Percentiles rank a stretch among this genome's conserved stretches.
These are phyloP conservation scores for Okapia johnstoni DNA, from an alignment of 2,113 vertebrate genomes.

Conservation along the genomic window DNA sequence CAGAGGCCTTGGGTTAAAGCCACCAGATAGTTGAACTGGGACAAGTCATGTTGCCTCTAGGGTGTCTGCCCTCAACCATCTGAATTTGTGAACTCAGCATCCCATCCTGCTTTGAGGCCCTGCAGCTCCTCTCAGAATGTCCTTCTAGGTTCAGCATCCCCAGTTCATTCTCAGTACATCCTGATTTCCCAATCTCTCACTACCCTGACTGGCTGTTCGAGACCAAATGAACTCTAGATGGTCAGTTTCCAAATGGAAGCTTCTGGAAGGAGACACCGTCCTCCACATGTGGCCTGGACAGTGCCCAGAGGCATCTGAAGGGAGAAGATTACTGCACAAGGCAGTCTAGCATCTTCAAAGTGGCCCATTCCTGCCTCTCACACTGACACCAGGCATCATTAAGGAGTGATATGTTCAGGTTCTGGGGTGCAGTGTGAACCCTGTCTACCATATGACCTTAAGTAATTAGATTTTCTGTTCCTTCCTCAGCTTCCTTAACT, in stretches of 20 bases:
- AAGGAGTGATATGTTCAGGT: accelerated
- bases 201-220: not conserved
- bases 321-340: not conserved
- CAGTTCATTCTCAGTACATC: not conserved
- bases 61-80: not conserved
- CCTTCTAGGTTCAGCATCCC: not conserved
- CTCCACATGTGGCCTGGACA: not conserved
- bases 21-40: not conserved
- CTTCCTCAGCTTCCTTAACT: not conserved
- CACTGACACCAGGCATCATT: accelerated
- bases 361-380: not conserved
- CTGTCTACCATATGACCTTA: not conserved
- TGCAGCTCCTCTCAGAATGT: not conserved
- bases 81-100: not conserved
- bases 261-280: not conserved
- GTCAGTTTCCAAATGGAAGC: not conserved
- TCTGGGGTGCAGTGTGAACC: not conserved
- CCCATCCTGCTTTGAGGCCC: not conserved
- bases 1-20: not conserved
- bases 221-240: not conserved
- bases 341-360: not conserved
- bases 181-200: not conserved
- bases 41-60: not conserved
- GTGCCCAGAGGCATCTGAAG: not conserved
- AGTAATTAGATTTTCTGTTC: not conserved